Evolutionary conservation across 2,113 vertebrate species (phyloP).

Genomic region (Rhodinocichla rosea): DNA sequence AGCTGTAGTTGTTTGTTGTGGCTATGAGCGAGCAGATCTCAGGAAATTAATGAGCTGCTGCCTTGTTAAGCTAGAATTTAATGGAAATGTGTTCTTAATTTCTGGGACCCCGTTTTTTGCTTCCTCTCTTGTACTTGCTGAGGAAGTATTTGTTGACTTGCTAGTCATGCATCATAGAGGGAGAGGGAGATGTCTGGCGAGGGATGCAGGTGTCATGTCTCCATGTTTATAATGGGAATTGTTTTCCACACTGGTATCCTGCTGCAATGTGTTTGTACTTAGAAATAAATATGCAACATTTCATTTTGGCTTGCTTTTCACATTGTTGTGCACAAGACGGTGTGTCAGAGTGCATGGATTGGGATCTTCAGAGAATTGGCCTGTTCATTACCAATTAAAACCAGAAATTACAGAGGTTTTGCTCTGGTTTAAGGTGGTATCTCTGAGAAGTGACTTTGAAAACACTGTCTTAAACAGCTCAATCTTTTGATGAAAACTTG

Average conservation of each 20-base stretch:
- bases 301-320: neutral
- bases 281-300: neutral
- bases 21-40: neutral
- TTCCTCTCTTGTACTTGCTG: neutral
- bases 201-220: neutral
- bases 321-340: neutral
- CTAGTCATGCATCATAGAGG: rapidly evolving
- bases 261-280: neutral
- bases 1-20: neutral
- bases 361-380: neutral
- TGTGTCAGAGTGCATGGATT: rapidly evolving
- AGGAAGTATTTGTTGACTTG: neutral
- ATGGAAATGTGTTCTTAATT: neutral
- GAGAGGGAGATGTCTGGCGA: neutral
- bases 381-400: neutral
- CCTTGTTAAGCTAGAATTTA: neutral
- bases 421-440: neutral
- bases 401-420: neutral
- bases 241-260: neutral
- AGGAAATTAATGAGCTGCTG: neutral
- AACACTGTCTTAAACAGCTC: neutral
- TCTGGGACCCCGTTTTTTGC: rapidly evolving
- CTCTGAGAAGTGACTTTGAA: neutral
- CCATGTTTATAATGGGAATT: neutral
- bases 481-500: neutral